Evolutionary conservation across 2,888 invertebrate genomes (phyloP), one percentile per base, ranked within the genome.

Genomic region (Acleris cristana): DNA sequence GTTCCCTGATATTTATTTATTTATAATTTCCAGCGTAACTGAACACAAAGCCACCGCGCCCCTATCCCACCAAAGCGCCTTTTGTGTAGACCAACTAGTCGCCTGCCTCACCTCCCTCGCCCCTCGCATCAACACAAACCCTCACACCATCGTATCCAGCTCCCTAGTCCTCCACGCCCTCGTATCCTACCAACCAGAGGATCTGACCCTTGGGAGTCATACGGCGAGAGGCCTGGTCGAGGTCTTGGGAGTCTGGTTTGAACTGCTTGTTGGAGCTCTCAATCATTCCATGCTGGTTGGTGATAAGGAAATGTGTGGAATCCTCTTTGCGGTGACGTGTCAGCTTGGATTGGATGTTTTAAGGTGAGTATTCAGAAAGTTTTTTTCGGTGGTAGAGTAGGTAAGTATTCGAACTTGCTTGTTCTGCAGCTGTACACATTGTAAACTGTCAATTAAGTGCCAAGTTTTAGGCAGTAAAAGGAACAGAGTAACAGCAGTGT

Each of bases 41-140:
- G 64, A 69, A 0, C 71, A 84, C 71, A 79, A 85, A 70, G 84
- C 89, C 4, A 82, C 80, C 2, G 75, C 92, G 53, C 81, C 89
- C 0, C 73, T 92, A 3, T 90, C 88, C 18, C 80, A 86, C 70
- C 90, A 91, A 83, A 92, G 91, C 78, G 86, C 90, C 69, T 92
- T 90, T 80, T 88, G 88, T 79, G 80, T 83, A 70, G 83, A 87
- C 4, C 92, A 92, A 68, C 80, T 92, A 0, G 71, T 92, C 30
- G 86, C 90, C 14, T 86, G 88, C 59, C 73, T 92, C n/a, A 84
- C 78, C 70, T 73, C 78, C 1, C 62, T 90, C 45, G 78, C 80
- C 0, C 72, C 83, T 6, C 80, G 80, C n/a, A 81, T 88, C 26
- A 82, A 77, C 52, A 74, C 79, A 6, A 84, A 82, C 34, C 76